phyloP scores from a whole-genome alignment of 2,888 invertebrate genomes.

The Tenthredo mesomela region DNA sequence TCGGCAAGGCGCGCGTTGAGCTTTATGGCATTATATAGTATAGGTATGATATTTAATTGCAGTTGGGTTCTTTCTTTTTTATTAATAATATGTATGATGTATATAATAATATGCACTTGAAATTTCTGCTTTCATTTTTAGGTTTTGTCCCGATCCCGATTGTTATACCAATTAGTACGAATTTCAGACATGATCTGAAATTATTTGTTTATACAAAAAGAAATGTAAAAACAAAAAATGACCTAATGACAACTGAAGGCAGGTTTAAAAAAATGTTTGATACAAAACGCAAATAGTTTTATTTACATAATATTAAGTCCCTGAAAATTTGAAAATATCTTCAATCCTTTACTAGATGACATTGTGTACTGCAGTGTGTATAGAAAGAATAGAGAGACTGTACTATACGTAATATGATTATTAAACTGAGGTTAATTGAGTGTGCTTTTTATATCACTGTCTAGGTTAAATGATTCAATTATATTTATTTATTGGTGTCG shows the following conservation, averaged over 20 bases:
- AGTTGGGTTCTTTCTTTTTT: too few species aligned
- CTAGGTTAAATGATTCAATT: conserved; percentile 2
- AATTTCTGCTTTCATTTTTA: not conserved
- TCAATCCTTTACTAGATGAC: not conserved
- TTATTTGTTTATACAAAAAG: not conserved
- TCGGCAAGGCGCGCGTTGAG: too few species aligned
- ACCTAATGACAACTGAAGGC: not conserved
- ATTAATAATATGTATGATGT: too few species aligned
- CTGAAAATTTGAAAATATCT: conserved; percentile 12
- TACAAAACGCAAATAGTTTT: conserved; percentile 8
- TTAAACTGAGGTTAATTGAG: conserved; percentile 15
- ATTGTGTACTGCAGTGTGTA: not conserved
- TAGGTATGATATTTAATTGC: too few species aligned
- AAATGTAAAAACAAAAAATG: not conserved
- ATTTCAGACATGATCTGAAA: not conserved
- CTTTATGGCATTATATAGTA: too few species aligned
- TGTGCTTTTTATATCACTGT: conserved; percentile 31
- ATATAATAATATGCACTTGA: too few species aligned
- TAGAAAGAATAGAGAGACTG: not conserved
- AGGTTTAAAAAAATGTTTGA: not conserved
- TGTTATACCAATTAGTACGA: not conserved
- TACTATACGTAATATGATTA: not conserved
- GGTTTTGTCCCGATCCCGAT: not conserved
- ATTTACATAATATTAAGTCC: conserved; percentile 27
- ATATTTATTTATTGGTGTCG: not conserved